Evolutionary conservation across 2,888 invertebrate genomes (phyloP), one percentile per base, ranked within the genome.

Genomic region (Zaprionus lineosus): DNA sequence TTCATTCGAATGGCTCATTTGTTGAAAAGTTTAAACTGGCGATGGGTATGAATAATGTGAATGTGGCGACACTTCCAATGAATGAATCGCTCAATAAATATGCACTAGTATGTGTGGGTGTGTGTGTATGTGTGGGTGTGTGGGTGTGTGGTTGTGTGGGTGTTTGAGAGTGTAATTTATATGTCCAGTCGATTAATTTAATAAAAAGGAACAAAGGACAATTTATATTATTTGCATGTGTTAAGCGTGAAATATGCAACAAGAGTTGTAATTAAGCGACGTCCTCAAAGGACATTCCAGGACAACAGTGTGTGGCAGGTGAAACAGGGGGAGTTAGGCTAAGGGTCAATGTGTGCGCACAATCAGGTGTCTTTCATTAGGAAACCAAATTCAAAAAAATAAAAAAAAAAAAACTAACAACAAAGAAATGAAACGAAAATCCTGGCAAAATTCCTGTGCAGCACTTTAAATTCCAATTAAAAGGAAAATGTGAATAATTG

Each of bases 381-480:
- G 2, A 2, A 24, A 24, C 6, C n/a, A n/a, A 6, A 24, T 24
- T 24, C n/a, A 24, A 24, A 24, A 24, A 8, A n/a, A 8, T 24
- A 8, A 24, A 7, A 2, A 4, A 4, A 24, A 24, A 24, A 24
- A 24, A 24, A 24, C n/a, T n/a, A n/a, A n/a, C n/a, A 24, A 4
- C 2, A 24, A 24, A 24, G 1, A 24, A 24, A 24, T 24, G 24
- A 24, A 21, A 24, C n/a, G 24, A 24, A 24, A 24, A 24, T 24
- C 24, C 6, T 8, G 8, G n/a, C 24, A 4, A 55, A 60, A 71
- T 60, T 60, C 55, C 46, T 40, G 52, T 46, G 67, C 60, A 65
- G 78, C 82, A 82, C 82, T 86, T 86, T 84, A 82, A 86, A 87
- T 85, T 87, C 87, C 87, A 87, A 87, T 87, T 86, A 86, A 87